Evolutionary conservation across 2,888 invertebrate species (phyloP).

Genomic region (Elysia crispata): DNA sequence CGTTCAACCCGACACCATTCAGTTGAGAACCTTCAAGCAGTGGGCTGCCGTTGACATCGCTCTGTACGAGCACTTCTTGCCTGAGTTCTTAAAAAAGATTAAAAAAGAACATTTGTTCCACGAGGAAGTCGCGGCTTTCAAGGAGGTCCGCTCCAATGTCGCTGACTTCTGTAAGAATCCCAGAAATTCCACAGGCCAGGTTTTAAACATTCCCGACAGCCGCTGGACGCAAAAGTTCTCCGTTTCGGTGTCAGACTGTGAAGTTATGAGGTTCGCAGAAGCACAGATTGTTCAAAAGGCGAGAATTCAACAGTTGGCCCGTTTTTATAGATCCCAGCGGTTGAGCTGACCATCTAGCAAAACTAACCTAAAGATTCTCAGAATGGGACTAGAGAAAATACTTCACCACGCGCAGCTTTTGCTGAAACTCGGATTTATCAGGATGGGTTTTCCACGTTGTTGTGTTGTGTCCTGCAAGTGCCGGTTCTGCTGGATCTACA

Average conservation of each 20-base stretch:
- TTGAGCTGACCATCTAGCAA: no score
- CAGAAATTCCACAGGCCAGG: no score
- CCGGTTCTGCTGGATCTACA: no score
- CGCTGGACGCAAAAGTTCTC: constrained; percentile 53
- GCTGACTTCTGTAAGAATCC: constrained; percentile 35
- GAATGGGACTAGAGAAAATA: no score
- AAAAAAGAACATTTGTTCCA: constrained; percentile 34
- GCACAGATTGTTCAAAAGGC: constrained; percentile 45
- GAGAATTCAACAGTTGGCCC: background rate
- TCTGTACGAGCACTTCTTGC: constrained; percentile 45
- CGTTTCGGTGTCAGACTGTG: constrained; percentile 50
- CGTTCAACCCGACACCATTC: constrained; percentile 29
- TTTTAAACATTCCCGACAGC: constrained; percentile 36
- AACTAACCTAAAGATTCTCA: no score
- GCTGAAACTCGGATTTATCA: no score
- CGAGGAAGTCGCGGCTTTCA: constrained; percentile 46
- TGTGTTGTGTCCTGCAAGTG: no score
- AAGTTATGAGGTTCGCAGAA: constrained; percentile 47
- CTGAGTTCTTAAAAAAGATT: constrained; percentile 33
- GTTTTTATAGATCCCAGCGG: no score
- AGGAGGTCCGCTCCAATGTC: constrained; percentile 20
- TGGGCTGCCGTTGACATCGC: constrained; percentile 46
- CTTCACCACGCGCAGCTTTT: no score
- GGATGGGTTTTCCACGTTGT: no score
- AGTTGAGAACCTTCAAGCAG: constrained; percentile 6